Evolutionary conservation across 2,888 invertebrate species (phyloP).

Genomic region (Pseudococcus jackbeardsleyi): DNA sequence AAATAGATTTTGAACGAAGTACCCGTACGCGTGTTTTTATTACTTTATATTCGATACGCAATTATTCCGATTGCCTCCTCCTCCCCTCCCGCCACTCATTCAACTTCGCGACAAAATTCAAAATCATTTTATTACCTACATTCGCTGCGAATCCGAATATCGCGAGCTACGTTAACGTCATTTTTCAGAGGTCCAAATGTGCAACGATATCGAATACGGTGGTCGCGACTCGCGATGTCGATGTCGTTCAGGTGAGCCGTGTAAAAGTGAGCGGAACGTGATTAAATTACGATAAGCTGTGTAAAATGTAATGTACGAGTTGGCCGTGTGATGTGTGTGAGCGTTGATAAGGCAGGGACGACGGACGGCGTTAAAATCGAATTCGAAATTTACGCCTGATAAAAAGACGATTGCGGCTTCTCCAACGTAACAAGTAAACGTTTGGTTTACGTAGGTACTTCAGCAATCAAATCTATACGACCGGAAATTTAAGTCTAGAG

Average conservation of each 20-base stretch:
- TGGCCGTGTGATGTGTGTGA: not conserved
- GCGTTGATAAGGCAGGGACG: not conserved
- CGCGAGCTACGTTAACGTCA: not conserved
- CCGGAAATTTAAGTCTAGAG: not conserved
- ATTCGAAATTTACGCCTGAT: too few species aligned
- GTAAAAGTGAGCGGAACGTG: conserved; percentile 21
- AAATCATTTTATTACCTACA: not conserved
- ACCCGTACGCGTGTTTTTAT: not conserved
- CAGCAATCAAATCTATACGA: not conserved
- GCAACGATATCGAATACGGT: not conserved
- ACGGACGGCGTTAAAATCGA: not conserved
- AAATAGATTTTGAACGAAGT: not conserved
- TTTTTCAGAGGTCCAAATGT: not conserved
- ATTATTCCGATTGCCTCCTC: not conserved
- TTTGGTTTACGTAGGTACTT: too few species aligned
- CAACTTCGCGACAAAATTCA: not conserved
- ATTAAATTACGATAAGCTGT: conserved; percentile 25
- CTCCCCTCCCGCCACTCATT: not conserved
- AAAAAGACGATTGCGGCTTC: too few species aligned
- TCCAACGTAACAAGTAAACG: too few species aligned
- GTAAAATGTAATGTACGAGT: not conserved
- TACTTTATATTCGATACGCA: not conserved
- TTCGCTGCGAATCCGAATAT: not conserved
- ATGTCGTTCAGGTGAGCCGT: not conserved
- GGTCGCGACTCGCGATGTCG: not conserved